Conservation (phyloP, 2,797 vertebrate species). For the Australoheros facetus region DNA sequence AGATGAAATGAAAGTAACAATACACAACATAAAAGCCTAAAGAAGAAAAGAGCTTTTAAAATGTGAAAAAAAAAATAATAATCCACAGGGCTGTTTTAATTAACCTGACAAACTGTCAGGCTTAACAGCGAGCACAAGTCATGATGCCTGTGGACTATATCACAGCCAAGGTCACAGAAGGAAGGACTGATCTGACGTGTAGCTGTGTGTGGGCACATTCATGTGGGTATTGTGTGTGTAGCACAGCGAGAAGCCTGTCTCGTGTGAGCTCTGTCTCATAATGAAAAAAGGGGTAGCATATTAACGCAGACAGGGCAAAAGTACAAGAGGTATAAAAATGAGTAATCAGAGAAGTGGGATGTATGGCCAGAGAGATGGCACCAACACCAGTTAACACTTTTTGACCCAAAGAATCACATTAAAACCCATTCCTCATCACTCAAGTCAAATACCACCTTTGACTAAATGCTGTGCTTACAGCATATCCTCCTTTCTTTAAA, state of each 20-base stretch:
- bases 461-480: neutral
- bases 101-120: slow-evolving; percentile 15
- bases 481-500: neutral
- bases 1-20: neutral
- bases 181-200: neutral
- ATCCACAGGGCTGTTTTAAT: slow-evolving; percentile 18
- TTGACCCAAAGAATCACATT: slow-evolving; percentile 30
- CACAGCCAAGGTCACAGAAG: slow-evolving; percentile 34
- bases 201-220: neutral
- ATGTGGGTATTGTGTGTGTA: slow-evolving; percentile 13
- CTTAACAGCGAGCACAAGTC: slow-evolving; percentile 13
- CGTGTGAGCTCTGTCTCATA: slow-evolving; percentile 18
- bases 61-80: neutral
- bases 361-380: slow-evolving; percentile 21
- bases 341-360: slow-evolving; percentile 43
- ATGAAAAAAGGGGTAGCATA: slow-evolving; percentile 24
- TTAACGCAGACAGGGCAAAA: slow-evolving; percentile 17
- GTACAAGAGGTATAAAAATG: slow-evolving; percentile 24
- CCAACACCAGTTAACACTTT: slow-evolving; percentile 32
- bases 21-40: neutral
- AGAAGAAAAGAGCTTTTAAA: neutral
- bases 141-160: slow-evolving; percentile 14
- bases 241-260: slow-evolving; percentile 14
- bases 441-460: slow-evolving; percentile 4
- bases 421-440: neutral